phyloP scores from a whole-genome alignment of 2,797 vertebrate species.

The Oophaga sylvatica region DNA sequence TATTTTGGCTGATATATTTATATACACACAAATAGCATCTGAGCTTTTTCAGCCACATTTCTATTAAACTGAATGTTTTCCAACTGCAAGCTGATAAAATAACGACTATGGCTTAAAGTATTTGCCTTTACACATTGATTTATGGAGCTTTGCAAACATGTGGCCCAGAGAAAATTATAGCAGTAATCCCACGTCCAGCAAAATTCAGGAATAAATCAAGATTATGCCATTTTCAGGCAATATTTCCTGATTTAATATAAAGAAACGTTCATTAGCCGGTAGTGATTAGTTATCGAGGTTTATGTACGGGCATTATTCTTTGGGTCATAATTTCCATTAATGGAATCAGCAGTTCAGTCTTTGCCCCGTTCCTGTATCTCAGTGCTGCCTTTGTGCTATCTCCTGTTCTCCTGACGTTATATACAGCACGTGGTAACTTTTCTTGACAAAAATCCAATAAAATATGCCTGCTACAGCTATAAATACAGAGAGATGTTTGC shows the following conservation, averaged over 20 bases:
- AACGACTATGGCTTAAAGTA: constrained; percentile 17
- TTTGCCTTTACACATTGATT: constrained; percentile 19
- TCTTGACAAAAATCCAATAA: constrained; percentile 28
- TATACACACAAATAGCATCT: neutral
- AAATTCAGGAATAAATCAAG: constrained; percentile 19
- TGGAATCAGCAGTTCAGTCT: neutral
- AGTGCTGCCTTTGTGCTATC: neutral
- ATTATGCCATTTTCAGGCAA: neutral
- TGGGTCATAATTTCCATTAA: constrained; percentile 10
- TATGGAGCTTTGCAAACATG: constrained; percentile 24
- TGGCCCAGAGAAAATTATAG: constrained; percentile 4
- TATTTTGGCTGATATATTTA: neutral
- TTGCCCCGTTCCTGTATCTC: neutral
- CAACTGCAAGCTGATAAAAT: neutral
- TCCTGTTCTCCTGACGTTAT: constrained; percentile 6
- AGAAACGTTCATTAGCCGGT: neutral
- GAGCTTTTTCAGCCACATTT: neutral
- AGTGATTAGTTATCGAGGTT: neutral
- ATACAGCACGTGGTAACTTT: constrained; percentile 13
- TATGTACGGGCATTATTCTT: constrained; percentile 9
- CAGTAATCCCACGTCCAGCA: constrained; percentile 23
- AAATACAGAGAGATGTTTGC: constrained; percentile 12
- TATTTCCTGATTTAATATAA: neutral
- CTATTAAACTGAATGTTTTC: constrained; percentile 2
- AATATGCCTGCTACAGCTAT: neutral